phyloP scores from a whole-genome alignment of 2,888 invertebrate species.

The Prosapia bicincta region DNA sequence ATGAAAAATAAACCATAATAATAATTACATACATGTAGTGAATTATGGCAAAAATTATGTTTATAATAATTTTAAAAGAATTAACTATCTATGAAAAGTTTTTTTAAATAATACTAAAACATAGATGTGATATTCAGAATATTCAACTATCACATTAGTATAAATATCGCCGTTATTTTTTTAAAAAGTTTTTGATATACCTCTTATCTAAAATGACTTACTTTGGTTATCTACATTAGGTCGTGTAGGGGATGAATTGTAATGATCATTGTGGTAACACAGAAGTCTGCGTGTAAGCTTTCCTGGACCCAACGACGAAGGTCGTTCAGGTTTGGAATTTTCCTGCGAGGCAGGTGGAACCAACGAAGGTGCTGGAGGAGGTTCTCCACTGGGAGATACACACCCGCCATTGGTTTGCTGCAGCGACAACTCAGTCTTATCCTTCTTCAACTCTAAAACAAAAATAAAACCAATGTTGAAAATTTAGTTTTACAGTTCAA shows the following conservation, averaged over 20 bases:
- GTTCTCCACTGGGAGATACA: slow-evolving; percentile 37
- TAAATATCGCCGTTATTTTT: too few relatives aligned
- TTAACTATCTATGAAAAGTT: too few relatives aligned
- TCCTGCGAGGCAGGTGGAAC: slow-evolving; percentile 47
- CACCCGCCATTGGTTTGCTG: slow-evolving; percentile 35
- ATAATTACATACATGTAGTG: too few relatives aligned
- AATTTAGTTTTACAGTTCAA: too few relatives aligned
- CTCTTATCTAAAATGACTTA: slow-evolving; percentile 9
- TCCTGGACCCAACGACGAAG: slow-evolving; percentile 68
- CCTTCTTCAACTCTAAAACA: slow-evolving; percentile 86
- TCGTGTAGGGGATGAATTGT: slow-evolving; percentile 41
- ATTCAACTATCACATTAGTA: too few relatives aligned
- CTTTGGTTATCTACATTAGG: slow-evolving; percentile 28
- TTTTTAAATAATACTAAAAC: too few relatives aligned
- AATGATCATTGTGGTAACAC: slow-evolving; percentile 72
- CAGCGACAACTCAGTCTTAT: slow-evolving; percentile 68
- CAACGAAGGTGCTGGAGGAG: slow-evolving; percentile 42
- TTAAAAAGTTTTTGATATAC: too few relatives aligned
- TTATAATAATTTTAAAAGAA: too few relatives aligned
- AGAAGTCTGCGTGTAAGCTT: slow-evolving; percentile 72
- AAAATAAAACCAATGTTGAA: neutral
- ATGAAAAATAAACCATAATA: too few relatives aligned
- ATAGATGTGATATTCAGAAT: too few relatives aligned
- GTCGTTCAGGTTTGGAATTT: slow-evolving; percentile 64
- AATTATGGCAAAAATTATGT: too few relatives aligned